phyloP scores from a whole-genome alignment of 2,888 invertebrate species.

The Seira musarum region DNA sequence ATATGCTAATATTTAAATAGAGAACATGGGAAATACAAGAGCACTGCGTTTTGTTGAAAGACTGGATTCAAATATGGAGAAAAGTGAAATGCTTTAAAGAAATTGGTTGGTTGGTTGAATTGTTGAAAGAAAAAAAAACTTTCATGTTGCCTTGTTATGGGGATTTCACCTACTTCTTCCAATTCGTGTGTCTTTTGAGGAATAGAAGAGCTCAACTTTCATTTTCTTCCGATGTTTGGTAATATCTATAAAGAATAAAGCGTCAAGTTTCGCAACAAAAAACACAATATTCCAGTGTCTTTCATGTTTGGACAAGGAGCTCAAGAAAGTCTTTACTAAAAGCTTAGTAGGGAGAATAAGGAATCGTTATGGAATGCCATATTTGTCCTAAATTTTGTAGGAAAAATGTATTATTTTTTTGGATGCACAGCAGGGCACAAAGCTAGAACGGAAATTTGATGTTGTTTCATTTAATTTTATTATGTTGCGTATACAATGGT shows the following conservation, averaged over 20 bases:
- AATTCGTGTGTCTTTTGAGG: background rate
- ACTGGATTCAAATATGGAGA: no score
- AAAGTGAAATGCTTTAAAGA: no score
- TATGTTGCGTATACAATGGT: background rate
- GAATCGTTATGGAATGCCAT: background rate
- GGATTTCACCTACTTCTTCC: background rate
- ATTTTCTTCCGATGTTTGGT: background rate
- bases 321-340: background rate
- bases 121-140: no score
- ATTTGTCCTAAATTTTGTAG: background rate
- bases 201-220: background rate
- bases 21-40: no score
- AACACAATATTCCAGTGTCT: no score
- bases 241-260: background rate
- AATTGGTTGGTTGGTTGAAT: no score
- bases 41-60: no score
- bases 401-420: background rate
- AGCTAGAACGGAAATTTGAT: background rate
- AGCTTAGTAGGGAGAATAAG: background rate
- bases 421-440: background rate
- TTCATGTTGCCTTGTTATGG: background rate
- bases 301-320: background rate
- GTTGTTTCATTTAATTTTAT: constrained; percentile 6
- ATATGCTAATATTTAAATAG: no score
- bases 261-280: no score